Conservation (phyloP, 2,888 invertebrate species). For the Branchellion lobata region DNA sequence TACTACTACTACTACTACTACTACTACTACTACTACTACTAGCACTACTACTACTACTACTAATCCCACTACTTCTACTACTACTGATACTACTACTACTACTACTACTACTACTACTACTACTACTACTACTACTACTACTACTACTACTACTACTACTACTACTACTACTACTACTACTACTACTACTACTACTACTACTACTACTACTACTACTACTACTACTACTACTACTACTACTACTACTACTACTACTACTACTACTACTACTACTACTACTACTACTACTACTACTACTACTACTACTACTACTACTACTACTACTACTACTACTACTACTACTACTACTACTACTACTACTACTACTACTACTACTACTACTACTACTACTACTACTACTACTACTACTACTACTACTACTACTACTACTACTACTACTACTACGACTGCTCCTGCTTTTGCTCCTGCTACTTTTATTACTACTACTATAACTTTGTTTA, state of each 20-base stretch:
- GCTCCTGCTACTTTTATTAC: neutral
- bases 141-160: slow-evolving; percentile 46
- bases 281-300: neutral
- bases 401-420: slow-evolving; percentile 41
- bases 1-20: slow-evolving; percentile 34
- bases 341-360: slow-evolving; percentile 39
- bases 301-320: slow-evolving; percentile 43
- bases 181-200: slow-evolving; percentile 43
- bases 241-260: slow-evolving; percentile 25
- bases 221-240: slow-evolving; percentile 36
- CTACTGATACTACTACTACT: too few species aligned
- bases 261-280: too few species aligned
- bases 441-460: slow-evolving; percentile 23
- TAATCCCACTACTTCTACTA: slow-evolving; percentile 37
- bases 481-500: too few species aligned
- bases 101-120: slow-evolving; percentile 41
- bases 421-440: slow-evolving; percentile 41
- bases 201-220: slow-evolving; percentile 34
- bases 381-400: slow-evolving; percentile 36
- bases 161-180: slow-evolving; percentile 38
- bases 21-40: slow-evolving; percentile 37
- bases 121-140: slow-evolving; percentile 46
- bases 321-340: slow-evolving; percentile 44
- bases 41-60: slow-evolving; percentile 39
- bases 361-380: slow-evolving; percentile 36